Evolutionary conservation across 2,113 vertebrate genomes (phyloP).

Genomic region (Arothron firmamentum): DNA sequence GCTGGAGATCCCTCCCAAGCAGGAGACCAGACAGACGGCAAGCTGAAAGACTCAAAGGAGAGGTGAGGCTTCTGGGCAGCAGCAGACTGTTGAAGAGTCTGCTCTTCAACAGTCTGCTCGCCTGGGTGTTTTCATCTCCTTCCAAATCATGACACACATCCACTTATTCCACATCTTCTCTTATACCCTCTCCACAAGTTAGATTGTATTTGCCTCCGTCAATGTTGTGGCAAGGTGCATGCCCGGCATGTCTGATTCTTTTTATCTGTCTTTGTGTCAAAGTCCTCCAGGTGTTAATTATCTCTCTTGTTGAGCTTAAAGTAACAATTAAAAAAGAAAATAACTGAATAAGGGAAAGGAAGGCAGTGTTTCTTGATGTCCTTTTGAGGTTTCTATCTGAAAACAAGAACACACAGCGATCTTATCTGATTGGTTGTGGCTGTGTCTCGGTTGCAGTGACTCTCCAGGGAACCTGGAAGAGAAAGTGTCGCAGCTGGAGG

Average conservation of each 20-base stretch:
- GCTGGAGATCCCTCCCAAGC: constrained; percentile 64
- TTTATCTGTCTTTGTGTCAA: constrained; percentile 9
- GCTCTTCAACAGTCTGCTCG: too few species aligned
- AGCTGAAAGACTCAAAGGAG: constrained; percentile 65
- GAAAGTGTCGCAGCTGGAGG: constrained; percentile 87
- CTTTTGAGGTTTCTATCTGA: too few species aligned
- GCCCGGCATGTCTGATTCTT: too few species aligned
- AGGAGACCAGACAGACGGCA: constrained; percentile 69
- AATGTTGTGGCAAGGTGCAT: constrained; percentile 10
- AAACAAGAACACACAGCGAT: too few species aligned
- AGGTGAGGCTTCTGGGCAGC: constrained; percentile 59
- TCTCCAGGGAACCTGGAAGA: constrained; percentile 80
- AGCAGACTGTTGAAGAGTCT: not conserved
- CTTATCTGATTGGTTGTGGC: not conserved
- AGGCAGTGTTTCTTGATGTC: too few species aligned
- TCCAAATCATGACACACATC: constrained; percentile 8
- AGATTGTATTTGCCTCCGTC: constrained; percentile 11
- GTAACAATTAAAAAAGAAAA: constrained; percentile 3
- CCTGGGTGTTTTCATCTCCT: constrained; percentile 2
- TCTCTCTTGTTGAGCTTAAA: too few species aligned
- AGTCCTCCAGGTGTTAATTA: not conserved
- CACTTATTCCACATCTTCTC: constrained; percentile 3
- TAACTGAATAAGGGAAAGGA: not conserved
- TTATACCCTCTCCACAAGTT: constrained; percentile 26
- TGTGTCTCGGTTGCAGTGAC: constrained; percentile 62